Evolutionary conservation across 2,888 invertebrate genomes (phyloP).

Genomic region (Synergus itoensis): DNA sequence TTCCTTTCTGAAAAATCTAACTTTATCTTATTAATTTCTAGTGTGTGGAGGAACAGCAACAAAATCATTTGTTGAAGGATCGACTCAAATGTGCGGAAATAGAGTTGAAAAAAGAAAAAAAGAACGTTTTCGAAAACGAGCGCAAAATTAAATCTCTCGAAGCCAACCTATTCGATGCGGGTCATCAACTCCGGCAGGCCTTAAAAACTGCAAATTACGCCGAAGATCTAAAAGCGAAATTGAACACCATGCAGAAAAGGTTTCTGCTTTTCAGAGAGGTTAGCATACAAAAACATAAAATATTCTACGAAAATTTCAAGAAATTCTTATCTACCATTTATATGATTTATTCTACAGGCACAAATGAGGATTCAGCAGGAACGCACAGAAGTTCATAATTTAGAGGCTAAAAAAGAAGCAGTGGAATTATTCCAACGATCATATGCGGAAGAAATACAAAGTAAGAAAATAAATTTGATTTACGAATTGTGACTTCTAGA

Average conservation of each 20-base stretch:
- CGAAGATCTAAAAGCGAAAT: slow-evolving; percentile 71
- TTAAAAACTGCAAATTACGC: slow-evolving; percentile 77
- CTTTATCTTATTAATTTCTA: slow-evolving; percentile 62
- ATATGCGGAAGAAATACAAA: slow-evolving; percentile 73
- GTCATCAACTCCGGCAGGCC: slow-evolving; percentile 75
- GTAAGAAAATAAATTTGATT: slow-evolving; percentile 57
- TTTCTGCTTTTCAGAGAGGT: slow-evolving; percentile 74
- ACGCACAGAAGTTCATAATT: slow-evolving; percentile 65
- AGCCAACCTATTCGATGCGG: slow-evolving; percentile 78
- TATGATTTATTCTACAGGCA: slow-evolving; percentile 58
- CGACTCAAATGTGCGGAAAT: slow-evolving; percentile 79
- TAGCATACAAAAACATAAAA: slow-evolving; percentile 33
- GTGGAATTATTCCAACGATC: slow-evolving; percentile 69
- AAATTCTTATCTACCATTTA: not conserved
- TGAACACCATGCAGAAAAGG: slow-evolving; percentile 72
- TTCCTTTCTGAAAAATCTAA: slow-evolving; percentile 24
- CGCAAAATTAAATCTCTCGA: slow-evolving; percentile 70
- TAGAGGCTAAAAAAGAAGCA: slow-evolving; percentile 71
- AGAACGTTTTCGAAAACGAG: slow-evolving; percentile 71
- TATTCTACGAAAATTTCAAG: not conserved
- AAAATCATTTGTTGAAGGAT: slow-evolving; percentile 78
- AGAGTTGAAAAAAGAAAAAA: slow-evolving; percentile 78
- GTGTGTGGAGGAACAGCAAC: slow-evolving; percentile 80
- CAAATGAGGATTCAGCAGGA: slow-evolving; percentile 73
- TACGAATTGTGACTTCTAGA: not conserved